Evolutionary conservation across 2,797 vertebrate species (phyloP).

Genomic region (Helostoma temminkii): DNA sequence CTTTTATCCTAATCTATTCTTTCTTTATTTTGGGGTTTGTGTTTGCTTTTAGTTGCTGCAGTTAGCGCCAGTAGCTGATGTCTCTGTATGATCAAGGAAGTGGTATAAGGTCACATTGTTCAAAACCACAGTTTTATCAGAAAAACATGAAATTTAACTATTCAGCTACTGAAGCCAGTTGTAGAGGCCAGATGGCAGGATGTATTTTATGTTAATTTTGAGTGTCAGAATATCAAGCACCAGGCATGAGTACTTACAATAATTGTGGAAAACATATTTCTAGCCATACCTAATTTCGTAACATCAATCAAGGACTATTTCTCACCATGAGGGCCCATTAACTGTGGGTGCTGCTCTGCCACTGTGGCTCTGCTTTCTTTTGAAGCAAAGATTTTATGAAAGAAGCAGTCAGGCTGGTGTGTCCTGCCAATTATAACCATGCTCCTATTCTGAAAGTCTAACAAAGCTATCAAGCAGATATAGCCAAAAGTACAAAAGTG

Average conservation of each 20-base stretch:
- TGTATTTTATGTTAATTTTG: slow-evolving; percentile 8
- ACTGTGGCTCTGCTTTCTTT: slow-evolving; percentile 8
- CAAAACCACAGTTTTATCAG: neutral
- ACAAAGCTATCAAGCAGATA: slow-evolving; percentile 21
- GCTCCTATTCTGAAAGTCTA: slow-evolving; percentile 1
- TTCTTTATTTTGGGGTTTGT: neutral
- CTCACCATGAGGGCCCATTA: slow-evolving; percentile 30
- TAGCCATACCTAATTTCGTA: slow-evolving; percentile 21
- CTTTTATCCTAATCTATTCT: no score
- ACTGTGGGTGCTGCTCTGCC: slow-evolving; percentile 12
- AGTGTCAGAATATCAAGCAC: slow-evolving; percentile 20
- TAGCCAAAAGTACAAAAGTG: slow-evolving; percentile 5
- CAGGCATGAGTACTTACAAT: neutral
- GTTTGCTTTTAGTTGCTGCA: neutral
- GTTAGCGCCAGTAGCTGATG: neutral
- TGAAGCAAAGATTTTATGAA: neutral
- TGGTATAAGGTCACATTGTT: neutral
- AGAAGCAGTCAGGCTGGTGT: slow-evolving; percentile 8
- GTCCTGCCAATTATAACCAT: slow-evolving; percentile 15
- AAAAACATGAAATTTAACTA: no score
- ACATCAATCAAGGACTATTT: slow-evolving; percentile 19
- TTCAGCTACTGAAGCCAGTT: neutral
- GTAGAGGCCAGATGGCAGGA: slow-evolving; percentile 4
- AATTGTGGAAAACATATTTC: slow-evolving; percentile 25
- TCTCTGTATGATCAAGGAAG: neutral